Conservation (phyloP, 2,113 vertebrate genomes). For the Engraulis encrasicolus region DNA sequence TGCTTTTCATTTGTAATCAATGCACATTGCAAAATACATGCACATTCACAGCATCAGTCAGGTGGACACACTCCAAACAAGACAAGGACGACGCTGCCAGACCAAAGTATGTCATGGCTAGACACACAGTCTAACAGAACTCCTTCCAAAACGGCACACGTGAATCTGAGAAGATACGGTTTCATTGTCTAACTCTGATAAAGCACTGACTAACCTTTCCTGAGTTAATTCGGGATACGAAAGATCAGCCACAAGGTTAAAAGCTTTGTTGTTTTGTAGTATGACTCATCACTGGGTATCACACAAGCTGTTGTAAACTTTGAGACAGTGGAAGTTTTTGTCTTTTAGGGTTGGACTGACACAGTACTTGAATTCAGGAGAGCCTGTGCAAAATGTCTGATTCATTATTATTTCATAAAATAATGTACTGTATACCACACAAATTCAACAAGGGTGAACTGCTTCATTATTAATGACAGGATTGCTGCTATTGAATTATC, state of each 20-base stretch:
- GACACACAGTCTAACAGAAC: slow-evolving; percentile 26
- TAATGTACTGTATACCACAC: too few relatives aligned
- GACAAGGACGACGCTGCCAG: not conserved
- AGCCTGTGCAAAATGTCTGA: not conserved
- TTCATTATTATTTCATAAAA: not conserved
- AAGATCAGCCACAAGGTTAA: not conserved
- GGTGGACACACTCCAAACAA: not conserved
- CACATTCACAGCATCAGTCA: not conserved
- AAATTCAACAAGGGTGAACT: too few relatives aligned
- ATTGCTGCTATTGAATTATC: too few relatives aligned
- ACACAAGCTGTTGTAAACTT: not conserved
- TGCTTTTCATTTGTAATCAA: not conserved
- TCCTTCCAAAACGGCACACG: not conserved
- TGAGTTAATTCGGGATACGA: slow-evolving; percentile 41
- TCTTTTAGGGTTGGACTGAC: not conserved
- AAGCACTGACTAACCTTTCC: slow-evolving; percentile 43
- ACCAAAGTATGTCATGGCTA: slow-evolving; percentile 22
- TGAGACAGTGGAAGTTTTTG: not conserved
- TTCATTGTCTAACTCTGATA: slow-evolving; percentile 33
- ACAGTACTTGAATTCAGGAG: not conserved
- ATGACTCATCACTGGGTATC: not conserved
- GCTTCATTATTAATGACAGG: not conserved
- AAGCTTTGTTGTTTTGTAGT: not conserved
- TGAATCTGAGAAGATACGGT: slow-evolving; percentile 23
- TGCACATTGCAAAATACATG: slow-evolving; percentile 5